Percentiles rank a stretch among this genome's conserved stretches.
phyloP scores from a whole-genome alignment of 2,797 vertebrate species.

The Amblyraja radiata region DNA sequence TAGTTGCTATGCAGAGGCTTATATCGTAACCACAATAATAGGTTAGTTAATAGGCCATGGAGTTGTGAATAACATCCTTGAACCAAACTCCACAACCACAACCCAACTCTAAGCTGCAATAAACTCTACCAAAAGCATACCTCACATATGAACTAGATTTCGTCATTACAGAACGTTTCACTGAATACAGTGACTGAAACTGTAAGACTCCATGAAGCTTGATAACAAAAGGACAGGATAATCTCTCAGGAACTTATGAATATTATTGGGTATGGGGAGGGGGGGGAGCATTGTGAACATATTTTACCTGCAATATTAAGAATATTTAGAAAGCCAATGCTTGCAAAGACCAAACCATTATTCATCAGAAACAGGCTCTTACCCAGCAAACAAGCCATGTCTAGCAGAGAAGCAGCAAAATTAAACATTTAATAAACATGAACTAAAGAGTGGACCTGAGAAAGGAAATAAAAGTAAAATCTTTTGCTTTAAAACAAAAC shows the following conservation, averaged over 20 bases:
- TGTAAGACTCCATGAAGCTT: neutral
- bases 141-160: neutral
- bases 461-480: slow-evolving; percentile 8
- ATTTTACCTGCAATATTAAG: slow-evolving; percentile 30
- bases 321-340: slow-evolving; percentile 27
- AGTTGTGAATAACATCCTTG: neutral
- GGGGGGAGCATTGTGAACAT: neutral
- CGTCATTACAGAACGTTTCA: neutral
- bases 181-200: slow-evolving; percentile 24
- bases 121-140: slow-evolving; percentile 9
- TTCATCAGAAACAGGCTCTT: neutral
- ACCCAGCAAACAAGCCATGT: slow-evolving; percentile 1
- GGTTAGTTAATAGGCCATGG: neutral
- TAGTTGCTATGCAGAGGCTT: neutral
- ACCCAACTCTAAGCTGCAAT: slow-evolving; percentile 24
- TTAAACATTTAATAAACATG: slow-evolving; percentile 20
- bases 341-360: slow-evolving; percentile 32
- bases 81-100: slow-evolving; percentile 24
- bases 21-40: neutral
- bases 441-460: neutral
- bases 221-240: neutral
- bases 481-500: neutral
- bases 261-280: too few species aligned
- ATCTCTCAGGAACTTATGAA: neutral
- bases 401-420: slow-evolving; percentile 28